Evolutionary conservation across 2,888 invertebrate genomes (phyloP).

Genomic region (Thysanoteuthis rhombus): DNA sequence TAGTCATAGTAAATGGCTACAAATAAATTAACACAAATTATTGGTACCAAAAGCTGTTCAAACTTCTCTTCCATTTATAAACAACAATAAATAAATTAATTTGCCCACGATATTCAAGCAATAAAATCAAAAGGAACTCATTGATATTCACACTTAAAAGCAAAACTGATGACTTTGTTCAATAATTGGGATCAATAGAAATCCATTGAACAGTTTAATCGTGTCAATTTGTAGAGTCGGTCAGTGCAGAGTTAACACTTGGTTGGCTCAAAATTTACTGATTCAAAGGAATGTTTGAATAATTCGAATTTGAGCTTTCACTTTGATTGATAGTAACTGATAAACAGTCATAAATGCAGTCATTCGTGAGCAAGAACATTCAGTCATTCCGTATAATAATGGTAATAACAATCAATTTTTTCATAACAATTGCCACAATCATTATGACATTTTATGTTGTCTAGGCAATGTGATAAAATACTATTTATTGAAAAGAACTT

Average conservation of each 20-base stretch:
- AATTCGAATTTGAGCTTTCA: background rate
- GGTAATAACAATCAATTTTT: background rate
- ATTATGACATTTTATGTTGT: background rate
- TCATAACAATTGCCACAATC: background rate
- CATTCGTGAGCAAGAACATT: background rate
- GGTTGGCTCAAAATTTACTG: background rate
- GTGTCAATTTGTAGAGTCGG: background rate
- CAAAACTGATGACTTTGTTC: background rate
- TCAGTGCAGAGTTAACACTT: background rate
- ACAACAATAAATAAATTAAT: background rate
- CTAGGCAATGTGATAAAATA: background rate
- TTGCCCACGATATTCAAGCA: background rate
- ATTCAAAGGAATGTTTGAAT: background rate
- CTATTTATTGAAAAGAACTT: background rate
- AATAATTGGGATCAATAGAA: background rate
- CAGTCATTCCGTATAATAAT: background rate
- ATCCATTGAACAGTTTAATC: background rate
- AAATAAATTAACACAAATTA: background rate
- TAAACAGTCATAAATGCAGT: background rate
- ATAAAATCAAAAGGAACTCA: background rate
- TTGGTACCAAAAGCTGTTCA: background rate
- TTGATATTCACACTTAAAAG: background rate
- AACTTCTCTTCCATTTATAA: background rate
- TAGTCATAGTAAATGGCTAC: background rate
- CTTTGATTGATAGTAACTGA: background rate